phyloP scores from a whole-genome alignment of 2,113 vertebrate genomes.

The Sorex fumeus region DNA sequence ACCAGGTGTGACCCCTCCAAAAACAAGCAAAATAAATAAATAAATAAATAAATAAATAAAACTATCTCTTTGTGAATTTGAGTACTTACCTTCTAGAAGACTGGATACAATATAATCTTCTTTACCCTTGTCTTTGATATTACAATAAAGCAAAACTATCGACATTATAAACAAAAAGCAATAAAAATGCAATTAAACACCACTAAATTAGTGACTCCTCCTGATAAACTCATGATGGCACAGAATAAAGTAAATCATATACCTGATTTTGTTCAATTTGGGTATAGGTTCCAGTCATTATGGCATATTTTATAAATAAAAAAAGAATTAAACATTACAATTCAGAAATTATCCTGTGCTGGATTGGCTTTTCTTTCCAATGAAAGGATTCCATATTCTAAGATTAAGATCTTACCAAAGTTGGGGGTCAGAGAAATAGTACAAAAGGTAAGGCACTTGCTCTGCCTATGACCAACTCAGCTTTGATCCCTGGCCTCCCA shows the following conservation, averaged over 20 bases:
- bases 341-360: background rate
- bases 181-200: background rate
- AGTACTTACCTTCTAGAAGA: background rate
- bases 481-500: too few species aligned
- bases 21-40: too few species aligned
- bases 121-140: background rate
- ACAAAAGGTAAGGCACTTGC: background rate
- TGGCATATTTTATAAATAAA: constrained; percentile 26
- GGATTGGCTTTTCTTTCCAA: background rate
- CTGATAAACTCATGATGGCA: background rate
- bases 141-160: background rate
- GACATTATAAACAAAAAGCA: background rate
- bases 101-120: background rate
- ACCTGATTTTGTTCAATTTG: background rate
- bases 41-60: background rate
- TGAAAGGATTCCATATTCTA: background rate
- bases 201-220: background rate
- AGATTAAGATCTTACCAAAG: constrained; percentile 11
- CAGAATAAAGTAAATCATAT: background rate
- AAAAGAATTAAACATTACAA: background rate
- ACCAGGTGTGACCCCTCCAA: too few species aligned
- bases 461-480: too few species aligned
- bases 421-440: too few species aligned
- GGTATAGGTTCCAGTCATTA: background rate
- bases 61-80: background rate